Evolutionary conservation across 2,113 vertebrate genomes (phyloP).

Genomic region (Struthidea cinerea): DNA sequence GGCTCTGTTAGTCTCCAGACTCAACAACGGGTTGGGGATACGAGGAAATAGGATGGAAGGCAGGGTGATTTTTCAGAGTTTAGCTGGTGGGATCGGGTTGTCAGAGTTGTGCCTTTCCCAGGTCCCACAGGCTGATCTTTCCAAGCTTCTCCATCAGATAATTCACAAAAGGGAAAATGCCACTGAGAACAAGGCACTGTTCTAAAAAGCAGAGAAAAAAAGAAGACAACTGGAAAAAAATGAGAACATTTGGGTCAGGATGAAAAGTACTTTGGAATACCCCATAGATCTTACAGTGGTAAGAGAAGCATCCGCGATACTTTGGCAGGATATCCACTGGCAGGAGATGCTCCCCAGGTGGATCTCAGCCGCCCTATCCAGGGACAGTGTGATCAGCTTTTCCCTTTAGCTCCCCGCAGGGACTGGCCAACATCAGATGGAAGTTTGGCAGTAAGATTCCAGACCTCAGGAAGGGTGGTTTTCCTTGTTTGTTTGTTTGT

Average conservation of each 20-base stretch:
- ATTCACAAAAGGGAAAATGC: not conserved
- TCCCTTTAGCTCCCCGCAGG: not conserved
- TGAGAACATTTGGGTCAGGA: rapidly evolving
- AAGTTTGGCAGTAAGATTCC: rapidly evolving
- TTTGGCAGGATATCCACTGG: not conserved
- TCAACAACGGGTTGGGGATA: not conserved
- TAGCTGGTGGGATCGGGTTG: not conserved
- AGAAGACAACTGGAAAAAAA: not conserved
- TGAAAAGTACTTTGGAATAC: not conserved
- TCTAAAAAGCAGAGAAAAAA: not conserved
- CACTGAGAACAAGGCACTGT: not conserved
- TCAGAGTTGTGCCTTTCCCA: not conserved
- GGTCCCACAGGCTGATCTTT: not conserved
- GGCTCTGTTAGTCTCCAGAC: not conserved
- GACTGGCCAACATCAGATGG: rapidly evolving
- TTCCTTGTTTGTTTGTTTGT: not conserved
- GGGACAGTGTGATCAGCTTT: not conserved
- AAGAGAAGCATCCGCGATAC: not conserved
- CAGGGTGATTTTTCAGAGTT: not conserved
- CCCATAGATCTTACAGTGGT: not conserved
- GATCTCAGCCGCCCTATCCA: not conserved
- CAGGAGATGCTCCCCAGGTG: not conserved
- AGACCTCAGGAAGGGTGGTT: not conserved
- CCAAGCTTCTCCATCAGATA: not conserved
- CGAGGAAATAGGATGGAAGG: rapidly evolving